Percentiles rank a stretch among this genome's conserved stretches.
phyloP scores from a whole-genome alignment of 2,797 vertebrate genomes.

The Phyllotis vaccarum region DNA sequence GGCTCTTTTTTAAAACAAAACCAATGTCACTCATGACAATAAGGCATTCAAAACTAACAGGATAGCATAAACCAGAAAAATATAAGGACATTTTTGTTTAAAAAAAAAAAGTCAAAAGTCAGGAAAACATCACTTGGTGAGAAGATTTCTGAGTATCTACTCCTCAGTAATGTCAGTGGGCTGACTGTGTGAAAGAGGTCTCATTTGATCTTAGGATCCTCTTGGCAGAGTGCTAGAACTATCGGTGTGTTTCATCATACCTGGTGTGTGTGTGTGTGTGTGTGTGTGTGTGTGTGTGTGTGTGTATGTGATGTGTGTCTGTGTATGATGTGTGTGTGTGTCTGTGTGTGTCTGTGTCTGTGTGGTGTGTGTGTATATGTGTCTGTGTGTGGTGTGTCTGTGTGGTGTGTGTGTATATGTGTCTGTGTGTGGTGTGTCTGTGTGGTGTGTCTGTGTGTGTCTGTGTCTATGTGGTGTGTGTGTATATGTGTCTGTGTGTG shows the following conservation, averaged over 20 bases:
- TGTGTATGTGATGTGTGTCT: too few species aligned
- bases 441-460: too few species aligned
- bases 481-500: too few species aligned
- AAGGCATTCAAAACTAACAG: background rate
- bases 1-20: background rate
- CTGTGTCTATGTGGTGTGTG: too few species aligned
- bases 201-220: background rate
- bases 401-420: too few species aligned
- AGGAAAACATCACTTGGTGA: background rate
- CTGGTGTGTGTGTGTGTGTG: background rate
- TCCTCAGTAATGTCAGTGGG: background rate
- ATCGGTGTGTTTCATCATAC: background rate
- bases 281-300: background rate
- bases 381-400: too few species aligned
- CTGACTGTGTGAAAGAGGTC: background rate
- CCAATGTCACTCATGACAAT: background rate
- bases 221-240: background rate
- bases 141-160: background rate
- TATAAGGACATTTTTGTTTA: fast-evolving
- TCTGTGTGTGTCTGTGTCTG: too few species aligned
- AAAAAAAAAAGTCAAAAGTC: background rate
- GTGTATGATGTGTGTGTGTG: too few species aligned
- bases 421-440: too few species aligned
- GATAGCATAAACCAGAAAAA: background rate
- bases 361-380: too few species aligned